phyloP scores from a whole-genome alignment of 2,888 invertebrate genomes.

The Alloplasta piceator region DNA sequence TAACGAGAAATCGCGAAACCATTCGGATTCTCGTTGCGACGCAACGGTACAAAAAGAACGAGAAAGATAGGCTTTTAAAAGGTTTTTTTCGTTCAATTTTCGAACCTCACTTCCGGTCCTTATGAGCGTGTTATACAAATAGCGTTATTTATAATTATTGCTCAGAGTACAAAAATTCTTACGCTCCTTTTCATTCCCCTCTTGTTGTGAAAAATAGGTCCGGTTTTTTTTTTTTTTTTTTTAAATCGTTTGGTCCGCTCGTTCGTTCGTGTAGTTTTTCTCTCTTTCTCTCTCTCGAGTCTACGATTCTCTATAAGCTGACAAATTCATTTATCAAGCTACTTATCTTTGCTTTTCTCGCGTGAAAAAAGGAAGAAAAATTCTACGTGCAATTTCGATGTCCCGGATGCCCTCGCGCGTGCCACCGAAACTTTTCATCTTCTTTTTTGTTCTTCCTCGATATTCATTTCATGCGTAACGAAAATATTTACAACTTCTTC shows the following conservation, averaged over 20 bases:
- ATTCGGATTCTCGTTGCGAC: slow-evolving; percentile 13
- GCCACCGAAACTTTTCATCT: slow-evolving; percentile 8
- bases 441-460: not conserved
- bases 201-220: slow-evolving; percentile 71
- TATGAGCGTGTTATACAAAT: slow-evolving; percentile 50
- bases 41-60: slow-evolving; percentile 55
- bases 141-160: slow-evolving; percentile 52
- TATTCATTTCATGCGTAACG: slow-evolving; percentile 67
- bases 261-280: slow-evolving; percentile 44
- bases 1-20: slow-evolving; percentile 24
- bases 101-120: slow-evolving; percentile 52
- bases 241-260: slow-evolving; percentile 55
- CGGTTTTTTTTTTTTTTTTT: slow-evolving; percentile 53
- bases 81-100: not conserved
- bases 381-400: slow-evolving; percentile 53
- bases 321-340: slow-evolving; percentile 29
- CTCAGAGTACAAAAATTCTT: slow-evolving; percentile 64
- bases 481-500: slow-evolving; percentile 76
- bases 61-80: slow-evolving; percentile 48
- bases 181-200: slow-evolving; percentile 38
- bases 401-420: slow-evolving; percentile 51
- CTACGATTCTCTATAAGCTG: slow-evolving; percentile 19
- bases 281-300: slow-evolving; percentile 23
- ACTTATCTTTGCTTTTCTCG: slow-evolving; percentile 28
- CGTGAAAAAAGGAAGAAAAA: slow-evolving; percentile 30